Evolutionary conservation across 1,140 invertebrate species (phyloP), one percentile per base, ranked within the genome.

Genomic region (Pararge aegeria): DNA sequence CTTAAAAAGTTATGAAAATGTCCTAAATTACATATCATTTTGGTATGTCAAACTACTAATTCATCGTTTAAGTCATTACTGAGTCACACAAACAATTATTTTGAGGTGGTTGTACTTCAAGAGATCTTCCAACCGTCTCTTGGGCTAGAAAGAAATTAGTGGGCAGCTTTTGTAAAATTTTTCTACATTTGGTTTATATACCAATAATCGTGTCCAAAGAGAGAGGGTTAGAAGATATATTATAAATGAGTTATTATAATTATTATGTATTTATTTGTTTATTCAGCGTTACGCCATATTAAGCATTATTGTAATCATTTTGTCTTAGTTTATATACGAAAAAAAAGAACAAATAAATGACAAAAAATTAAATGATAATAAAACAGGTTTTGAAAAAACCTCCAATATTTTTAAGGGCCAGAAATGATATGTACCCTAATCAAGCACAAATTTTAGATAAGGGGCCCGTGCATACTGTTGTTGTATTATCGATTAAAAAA

Each of bases 161-260:
- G 57, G 46, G 40, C 50, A 48, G 27, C 50, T 42, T 20, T 16
- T 53, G 16, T 46, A 53, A 29, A 24, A 49, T 54, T 60, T 15
- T 60, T 56, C 30, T 34, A 34, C 30, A 12, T 34, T 60, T 77
- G 75, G 79, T 80, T 75, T 76, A 51, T 44, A 67, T 79, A 78
- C 80, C 64, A 24, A 64, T 73, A 78, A 82, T 75, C 75, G 72
- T 80, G 82, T 85, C 83, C 80, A 86, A 86, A 85, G 79, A 83
- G 55, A 10, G 69, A 55, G 60, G 24, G 10, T 7, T 34, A 30
- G 29, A 30, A 10, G 29, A 34, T 34, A 34, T 54, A 30, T 61
- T 48, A 69, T 68, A 72, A 66, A 30, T 34, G 56, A 58, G 56
- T 58, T 58, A 58, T 58, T 51, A 16, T 50, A 7, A 30, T 30